These are phyloP conservation scores for Helicoverpa assulta DNA, from an alignment of 2,888 invertebrate genomes.

Conservation along the genomic window DNA sequence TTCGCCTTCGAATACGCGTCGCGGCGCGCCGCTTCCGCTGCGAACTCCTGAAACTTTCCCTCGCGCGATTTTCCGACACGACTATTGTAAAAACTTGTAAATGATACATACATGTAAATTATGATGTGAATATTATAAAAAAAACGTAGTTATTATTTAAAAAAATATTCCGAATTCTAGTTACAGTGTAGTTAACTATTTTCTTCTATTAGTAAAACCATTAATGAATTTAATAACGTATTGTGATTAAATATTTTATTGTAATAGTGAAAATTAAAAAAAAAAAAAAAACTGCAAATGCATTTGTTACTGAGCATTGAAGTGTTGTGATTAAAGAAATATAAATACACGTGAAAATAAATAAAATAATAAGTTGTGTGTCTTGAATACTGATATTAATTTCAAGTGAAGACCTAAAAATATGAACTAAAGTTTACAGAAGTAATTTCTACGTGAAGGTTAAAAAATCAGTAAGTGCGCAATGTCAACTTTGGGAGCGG, in stretches of 20 bases:
- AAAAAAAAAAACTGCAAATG: slow-evolving; percentile 7
- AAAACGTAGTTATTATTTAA: not conserved
- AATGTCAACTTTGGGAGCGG: slow-evolving; percentile 86
- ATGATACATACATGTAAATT: slow-evolving; percentile 25
- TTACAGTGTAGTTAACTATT: no score
- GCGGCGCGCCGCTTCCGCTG: slow-evolving; percentile 74
- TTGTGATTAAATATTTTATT: slow-evolving; percentile 20
- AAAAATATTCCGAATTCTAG: slow-evolving; percentile 19
- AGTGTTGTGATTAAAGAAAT: slow-evolving; percentile 52
- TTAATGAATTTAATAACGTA: slow-evolving; percentile 6
- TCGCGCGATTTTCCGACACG: slow-evolving; percentile 63
- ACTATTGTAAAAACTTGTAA: slow-evolving; percentile 43
- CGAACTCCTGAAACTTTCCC: slow-evolving; percentile 73
- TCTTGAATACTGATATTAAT: slow-evolving; percentile 65
- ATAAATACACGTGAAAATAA: slow-evolving; percentile 53
- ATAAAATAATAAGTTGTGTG: slow-evolving; percentile 57
- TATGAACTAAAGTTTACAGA: slow-evolving; percentile 74
- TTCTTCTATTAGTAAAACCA: slow-evolving; percentile 32
- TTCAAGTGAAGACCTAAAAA: slow-evolving; percentile 73
- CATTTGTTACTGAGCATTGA: slow-evolving; percentile 3
- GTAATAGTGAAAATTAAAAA: slow-evolving; percentile 27
- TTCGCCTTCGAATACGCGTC: slow-evolving; percentile 78
- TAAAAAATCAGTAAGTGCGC: slow-evolving; percentile 86
- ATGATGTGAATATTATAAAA: not conserved
- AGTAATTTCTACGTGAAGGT: slow-evolving; percentile 83